Evolutionary conservation across 2,797 vertebrate genomes (phyloP).

Genomic region (Pyrocephalus nanus): DNA sequence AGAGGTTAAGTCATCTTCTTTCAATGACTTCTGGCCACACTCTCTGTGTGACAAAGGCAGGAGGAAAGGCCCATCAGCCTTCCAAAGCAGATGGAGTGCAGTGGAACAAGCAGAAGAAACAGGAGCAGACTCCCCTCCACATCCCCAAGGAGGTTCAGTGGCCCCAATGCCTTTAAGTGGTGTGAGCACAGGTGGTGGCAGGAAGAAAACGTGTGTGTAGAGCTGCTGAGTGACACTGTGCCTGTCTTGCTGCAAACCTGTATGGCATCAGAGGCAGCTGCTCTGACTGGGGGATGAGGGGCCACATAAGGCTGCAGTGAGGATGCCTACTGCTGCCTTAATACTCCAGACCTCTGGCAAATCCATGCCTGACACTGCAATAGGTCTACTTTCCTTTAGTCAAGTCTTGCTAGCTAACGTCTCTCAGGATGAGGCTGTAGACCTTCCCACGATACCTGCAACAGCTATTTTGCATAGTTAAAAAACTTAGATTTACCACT

Average conservation of each 20-base stretch:
- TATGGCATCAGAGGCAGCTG: background rate
- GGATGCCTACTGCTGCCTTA: background rate
- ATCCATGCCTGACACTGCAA: background rate
- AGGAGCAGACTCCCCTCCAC: background rate
- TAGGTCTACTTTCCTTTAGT: background rate
- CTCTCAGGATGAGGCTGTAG: background rate
- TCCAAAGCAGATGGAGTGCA: background rate
- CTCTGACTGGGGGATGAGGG: background rate
- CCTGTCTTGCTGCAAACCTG: background rate
- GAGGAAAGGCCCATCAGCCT: background rate
- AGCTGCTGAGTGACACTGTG: background rate
- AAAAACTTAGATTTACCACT: background rate
- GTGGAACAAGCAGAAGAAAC: background rate
- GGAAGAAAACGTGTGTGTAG: background rate
- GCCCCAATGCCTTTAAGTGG: background rate
- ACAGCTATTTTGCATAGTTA: background rate
- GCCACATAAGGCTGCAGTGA: background rate
- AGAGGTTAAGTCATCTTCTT: background rate
- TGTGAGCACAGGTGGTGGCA: background rate
- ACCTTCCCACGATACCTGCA: background rate
- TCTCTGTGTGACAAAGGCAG: fast-evolving
- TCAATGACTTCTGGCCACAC: background rate
- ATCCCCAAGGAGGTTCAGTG: background rate
- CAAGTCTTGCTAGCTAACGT: background rate
- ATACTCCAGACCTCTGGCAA: background rate